phyloP scores from a whole-genome alignment of 2,113 vertebrate species.

The Halcyon senegalensis region DNA sequence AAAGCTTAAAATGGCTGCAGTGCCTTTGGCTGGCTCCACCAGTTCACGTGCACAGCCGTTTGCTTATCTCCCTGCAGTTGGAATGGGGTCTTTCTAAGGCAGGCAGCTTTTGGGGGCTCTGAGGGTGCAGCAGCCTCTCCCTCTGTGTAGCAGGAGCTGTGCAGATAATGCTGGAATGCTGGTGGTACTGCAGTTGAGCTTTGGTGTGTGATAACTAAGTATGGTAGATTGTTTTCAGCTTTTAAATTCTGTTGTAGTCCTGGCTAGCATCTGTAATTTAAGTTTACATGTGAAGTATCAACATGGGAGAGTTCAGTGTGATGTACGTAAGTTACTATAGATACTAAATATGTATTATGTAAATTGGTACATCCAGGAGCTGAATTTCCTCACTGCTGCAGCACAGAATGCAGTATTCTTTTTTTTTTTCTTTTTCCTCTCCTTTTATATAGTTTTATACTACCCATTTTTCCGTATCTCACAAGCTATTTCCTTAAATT shows the following conservation, averaged over 20 bases:
- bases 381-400: not conserved
- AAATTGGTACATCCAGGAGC: not conserved
- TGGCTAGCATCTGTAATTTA: slow-evolving; percentile 35
- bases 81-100: not conserved
- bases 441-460: not conserved
- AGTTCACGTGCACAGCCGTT: not conserved
- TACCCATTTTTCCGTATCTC: not conserved
- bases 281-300: not conserved
- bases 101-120: not conserved
- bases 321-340: not conserved
- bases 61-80: not conserved
- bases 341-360: not conserved
- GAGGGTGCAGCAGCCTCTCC: not conserved
- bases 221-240: not conserved
- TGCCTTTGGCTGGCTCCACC: not conserved
- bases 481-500: not conserved
- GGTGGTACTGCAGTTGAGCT: not conserved
- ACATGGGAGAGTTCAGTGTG: not conserved
- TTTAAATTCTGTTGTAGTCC: not conserved
- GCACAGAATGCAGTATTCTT: not conserved
- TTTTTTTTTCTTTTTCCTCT: no score
- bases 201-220: slow-evolving; percentile 50
- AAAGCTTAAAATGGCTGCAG: not conserved
- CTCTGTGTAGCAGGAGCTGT: not conserved
- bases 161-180: slow-evolving; percentile 46